Evolutionary conservation across 1,140 invertebrate species (phyloP), one percentile per base, ranked within the genome.

Genomic region (Melipona quadrifasciata): DNA sequence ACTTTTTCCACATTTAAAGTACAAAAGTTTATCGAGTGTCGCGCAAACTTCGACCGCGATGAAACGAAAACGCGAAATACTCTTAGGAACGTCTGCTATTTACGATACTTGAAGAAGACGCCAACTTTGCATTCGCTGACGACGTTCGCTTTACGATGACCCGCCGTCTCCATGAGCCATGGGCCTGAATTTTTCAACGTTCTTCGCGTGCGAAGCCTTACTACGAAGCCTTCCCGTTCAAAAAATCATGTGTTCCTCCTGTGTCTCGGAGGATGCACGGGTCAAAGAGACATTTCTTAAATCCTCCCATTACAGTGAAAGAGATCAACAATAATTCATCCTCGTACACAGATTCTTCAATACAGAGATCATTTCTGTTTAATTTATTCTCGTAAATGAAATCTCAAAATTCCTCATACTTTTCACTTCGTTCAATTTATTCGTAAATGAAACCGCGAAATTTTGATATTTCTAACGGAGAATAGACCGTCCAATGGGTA

Each of bases 91-190:
- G 34, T 57, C 11, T 8, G 24, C 67, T 80, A 70, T 80, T 71
- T 47, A 39, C 64, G 34, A 61, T 10, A 31, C n/a, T 53, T 11
- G 55, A 73, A 72, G 55, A 55, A 81, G 39, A 61, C 79, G n/a
- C 27, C 55, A n/a, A 51, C n/a, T 72, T 61, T 71, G n/a, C 68
- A 72, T 72, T 21, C 39, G 57, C 14, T 31, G 79, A 73, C 70
- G 70, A 73, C 55, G 24, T 72, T 80, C 70, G 39, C 55, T 80
- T 72, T 51, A 61, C 21, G 79, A 72, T 80, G 79, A 72, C 79
- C 55, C n/a, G 31, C n/a, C 51, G n/a, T 79, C 67, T 79, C 10
- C 64, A n/a, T 24, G 53, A 73, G 47, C 31, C 57, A 81, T 1
- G 70, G 14, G 39, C 27, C 39, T 31, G 71, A 81, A 81, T 73